phyloP scores from a whole-genome alignment of 2,888 invertebrate species.

The Noctua comes region DNA sequence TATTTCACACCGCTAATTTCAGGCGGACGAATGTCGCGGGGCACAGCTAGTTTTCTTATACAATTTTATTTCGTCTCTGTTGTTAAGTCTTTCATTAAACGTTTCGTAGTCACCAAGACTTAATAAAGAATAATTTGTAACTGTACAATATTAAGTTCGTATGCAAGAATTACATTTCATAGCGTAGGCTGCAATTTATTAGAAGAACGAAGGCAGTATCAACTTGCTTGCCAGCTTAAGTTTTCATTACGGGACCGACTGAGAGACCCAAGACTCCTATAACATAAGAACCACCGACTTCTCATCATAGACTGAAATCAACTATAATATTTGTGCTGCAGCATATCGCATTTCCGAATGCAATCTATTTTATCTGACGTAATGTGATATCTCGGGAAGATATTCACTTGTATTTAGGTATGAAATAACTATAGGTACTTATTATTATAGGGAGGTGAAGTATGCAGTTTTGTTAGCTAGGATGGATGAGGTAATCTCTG shows the following conservation, averaged over 20 bases:
- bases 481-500: not conserved
- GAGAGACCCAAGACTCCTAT: not conserved
- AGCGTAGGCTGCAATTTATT: constrained; percentile 11
- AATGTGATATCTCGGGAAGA: not conserved
- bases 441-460: not conserved
- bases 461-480: not conserved
- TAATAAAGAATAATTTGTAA: not conserved
- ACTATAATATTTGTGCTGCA: not conserved
- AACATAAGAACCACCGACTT: not conserved
- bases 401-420: not conserved
- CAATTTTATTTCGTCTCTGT: constrained; percentile 32
- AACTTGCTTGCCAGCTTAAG: constrained; percentile 25
- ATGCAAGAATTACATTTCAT: not conserved
- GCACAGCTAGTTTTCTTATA: not conserved
- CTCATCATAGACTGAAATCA: not conserved
- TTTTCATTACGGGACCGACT: constrained; percentile 26
- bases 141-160: not conserved
- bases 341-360: constrained; percentile 5
- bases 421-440: not conserved
- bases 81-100: constrained; percentile 6
- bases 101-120: not conserved
- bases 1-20: too few species aligned
- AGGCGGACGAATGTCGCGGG: too few species aligned
- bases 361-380: constrained; percentile 2
- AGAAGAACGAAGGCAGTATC: constrained; percentile 15